Conservation (phyloP, 2,797 vertebrate species). For the Megaceryle alcyon region DNA sequence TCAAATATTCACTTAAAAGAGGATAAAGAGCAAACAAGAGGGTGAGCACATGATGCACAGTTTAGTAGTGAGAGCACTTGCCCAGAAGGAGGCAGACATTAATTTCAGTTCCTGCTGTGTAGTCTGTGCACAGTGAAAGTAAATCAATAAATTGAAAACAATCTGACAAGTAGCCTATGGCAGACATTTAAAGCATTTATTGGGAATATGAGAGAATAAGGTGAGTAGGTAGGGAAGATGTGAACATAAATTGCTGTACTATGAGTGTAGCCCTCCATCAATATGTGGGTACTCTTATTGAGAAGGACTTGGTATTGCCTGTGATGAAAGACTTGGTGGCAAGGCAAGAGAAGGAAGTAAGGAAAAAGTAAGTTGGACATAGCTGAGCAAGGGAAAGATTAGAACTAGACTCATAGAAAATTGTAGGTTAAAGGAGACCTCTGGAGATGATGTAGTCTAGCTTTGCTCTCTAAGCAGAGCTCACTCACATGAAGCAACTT, state of each 20-base stretch:
- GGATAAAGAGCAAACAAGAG: background rate
- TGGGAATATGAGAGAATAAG: background rate
- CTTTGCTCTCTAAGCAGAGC: background rate
- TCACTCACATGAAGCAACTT: background rate
- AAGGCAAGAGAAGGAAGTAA: background rate
- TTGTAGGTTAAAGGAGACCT: background rate
- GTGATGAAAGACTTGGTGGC: background rate
- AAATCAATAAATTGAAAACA: background rate
- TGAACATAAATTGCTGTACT: background rate
- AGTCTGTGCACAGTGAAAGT: background rate
- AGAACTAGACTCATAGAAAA: background rate
- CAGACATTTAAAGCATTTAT: background rate
- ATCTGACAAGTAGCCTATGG: background rate
- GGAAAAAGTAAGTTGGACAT: background rate
- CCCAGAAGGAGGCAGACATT: background rate
- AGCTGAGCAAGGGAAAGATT: background rate
- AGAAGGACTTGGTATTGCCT: background rate
- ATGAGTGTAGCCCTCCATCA: background rate
- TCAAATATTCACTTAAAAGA: background rate
- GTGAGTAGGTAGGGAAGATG: background rate
- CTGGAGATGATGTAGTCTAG: background rate
- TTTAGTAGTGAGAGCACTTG: background rate
- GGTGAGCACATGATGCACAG: background rate
- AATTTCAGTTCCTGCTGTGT: rapidly evolving
- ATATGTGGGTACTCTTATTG: background rate